phyloP scores from a whole-genome alignment of 2,888 invertebrate genomes.

The Drosophila pullipes region DNA sequence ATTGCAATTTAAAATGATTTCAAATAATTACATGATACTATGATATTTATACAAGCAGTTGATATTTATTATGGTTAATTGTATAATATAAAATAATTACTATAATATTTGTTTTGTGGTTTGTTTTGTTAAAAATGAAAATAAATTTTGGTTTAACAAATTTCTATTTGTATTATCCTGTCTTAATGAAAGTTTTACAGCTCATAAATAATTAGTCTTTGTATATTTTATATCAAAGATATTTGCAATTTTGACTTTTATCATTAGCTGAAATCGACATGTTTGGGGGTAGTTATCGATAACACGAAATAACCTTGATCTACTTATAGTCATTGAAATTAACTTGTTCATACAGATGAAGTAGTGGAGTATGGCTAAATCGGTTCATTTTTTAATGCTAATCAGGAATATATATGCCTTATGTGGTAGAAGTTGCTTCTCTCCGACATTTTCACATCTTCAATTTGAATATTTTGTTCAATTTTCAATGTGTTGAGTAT shows the following conservation, averaged over 20 bases:
- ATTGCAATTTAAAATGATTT: background rate
- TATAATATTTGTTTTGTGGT: background rate
- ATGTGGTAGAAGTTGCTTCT: background rate
- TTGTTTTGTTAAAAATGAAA: too few relatives aligned
- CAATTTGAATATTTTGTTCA: background rate
- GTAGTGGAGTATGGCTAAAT: background rate
- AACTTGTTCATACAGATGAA: too few relatives aligned
- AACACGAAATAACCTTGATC: background rate
- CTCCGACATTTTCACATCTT: background rate
- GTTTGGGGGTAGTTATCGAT: too few relatives aligned
- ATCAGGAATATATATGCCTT: background rate
- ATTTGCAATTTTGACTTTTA: too few relatives aligned
- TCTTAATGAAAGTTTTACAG: too few relatives aligned
- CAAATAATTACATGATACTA: background rate
- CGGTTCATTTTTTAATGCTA: background rate
- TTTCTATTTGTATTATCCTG: too few relatives aligned
- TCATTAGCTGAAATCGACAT: too few relatives aligned
- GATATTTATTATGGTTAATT: background rate
- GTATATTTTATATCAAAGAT: too few relatives aligned
- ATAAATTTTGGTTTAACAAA: too few relatives aligned
- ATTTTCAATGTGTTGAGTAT: background rate
- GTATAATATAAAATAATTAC: background rate
- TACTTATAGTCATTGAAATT: background rate
- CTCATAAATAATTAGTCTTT: too few relatives aligned
- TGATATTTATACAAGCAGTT: accelerated